Percentiles rank a stretch among this genome's conserved stretches.
Evolutionary conservation across 2,113 vertebrate species (phyloP).

Genomic region (Ammodytes dubius): DNA sequence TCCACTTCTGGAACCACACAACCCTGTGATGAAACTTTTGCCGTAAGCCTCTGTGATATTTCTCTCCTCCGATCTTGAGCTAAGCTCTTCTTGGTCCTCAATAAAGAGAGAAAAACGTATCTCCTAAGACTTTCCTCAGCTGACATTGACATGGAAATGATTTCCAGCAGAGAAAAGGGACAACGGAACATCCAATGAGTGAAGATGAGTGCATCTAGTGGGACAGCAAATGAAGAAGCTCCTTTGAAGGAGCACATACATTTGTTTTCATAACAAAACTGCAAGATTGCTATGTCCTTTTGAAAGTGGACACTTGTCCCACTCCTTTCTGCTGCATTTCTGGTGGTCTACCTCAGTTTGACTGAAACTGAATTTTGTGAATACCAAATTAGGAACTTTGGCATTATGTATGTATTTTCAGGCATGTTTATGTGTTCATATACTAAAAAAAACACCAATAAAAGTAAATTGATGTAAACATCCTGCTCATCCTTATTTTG

Average conservation of each 20-base stretch:
- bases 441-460: background rate
- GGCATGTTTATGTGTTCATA: background rate
- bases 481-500: background rate
- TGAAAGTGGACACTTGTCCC: background rate
- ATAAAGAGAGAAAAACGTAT: constrained; percentile 4
- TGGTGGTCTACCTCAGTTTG: constrained; percentile 3
- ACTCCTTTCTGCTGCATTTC: background rate
- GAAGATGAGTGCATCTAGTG: background rate
- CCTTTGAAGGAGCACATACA: background rate
- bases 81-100: constrained; percentile 1
- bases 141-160: background rate
- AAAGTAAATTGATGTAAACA: background rate
- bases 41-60: background rate
- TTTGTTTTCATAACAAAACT: background rate
- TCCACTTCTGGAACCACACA: background rate
- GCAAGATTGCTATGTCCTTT: background rate
- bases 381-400: background rate
- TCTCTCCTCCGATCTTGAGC: constrained; percentile 1
- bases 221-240: constrained; percentile 2
- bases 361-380: background rate
- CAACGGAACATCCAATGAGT: background rate
- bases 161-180: background rate
- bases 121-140: background rate
- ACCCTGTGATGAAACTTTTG: background rate
- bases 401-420: background rate